These are phyloP conservation scores for Drosophila saltans DNA, from an alignment of 1,140 invertebrate species.

Conservation along the genomic window DNA sequence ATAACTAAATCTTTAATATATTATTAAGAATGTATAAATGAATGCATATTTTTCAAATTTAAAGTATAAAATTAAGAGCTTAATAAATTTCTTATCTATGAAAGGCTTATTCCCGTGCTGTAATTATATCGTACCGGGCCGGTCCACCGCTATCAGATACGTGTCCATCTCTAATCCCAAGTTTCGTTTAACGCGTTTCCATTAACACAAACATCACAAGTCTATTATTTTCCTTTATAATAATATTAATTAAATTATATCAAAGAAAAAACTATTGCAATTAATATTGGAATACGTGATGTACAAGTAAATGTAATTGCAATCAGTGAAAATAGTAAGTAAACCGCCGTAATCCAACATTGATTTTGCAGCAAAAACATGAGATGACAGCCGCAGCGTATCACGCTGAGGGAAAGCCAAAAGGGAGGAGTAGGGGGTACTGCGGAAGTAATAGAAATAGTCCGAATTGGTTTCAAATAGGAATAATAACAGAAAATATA, in stretches of 20 bases:
- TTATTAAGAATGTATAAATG: not conserved
- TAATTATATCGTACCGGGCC: not conserved
- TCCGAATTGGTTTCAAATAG: not conserved
- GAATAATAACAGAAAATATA: not conserved
- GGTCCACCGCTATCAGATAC: not conserved
- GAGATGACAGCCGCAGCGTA: not conserved
- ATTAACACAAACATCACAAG: conserved; percentile 9
- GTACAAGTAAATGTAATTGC: not conserved
- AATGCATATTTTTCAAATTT: not conserved
- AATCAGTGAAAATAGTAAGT: not conserved
- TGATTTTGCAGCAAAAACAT: conserved; percentile 11
- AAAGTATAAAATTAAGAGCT: not conserved
- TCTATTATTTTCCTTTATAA: not conserved
- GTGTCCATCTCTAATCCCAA: conserved; percentile 2
- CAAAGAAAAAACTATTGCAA: not conserved
- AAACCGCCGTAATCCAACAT: not conserved
- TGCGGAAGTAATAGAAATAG: not conserved
- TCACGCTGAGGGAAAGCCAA: not conserved
- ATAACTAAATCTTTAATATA: not conserved
- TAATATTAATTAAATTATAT: not conserved
- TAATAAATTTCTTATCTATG: not conserved
- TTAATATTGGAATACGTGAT: not conserved
- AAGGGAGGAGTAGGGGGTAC: not conserved
- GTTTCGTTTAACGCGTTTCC: conserved; percentile 8
- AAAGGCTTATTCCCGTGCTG: not conserved